A percentile compares a stretch with the other conserved stretches of the same genome.
phyloP scores from a whole-genome alignment of 2,888 invertebrate genomes.

The Scaptomyza reducta region DNA sequence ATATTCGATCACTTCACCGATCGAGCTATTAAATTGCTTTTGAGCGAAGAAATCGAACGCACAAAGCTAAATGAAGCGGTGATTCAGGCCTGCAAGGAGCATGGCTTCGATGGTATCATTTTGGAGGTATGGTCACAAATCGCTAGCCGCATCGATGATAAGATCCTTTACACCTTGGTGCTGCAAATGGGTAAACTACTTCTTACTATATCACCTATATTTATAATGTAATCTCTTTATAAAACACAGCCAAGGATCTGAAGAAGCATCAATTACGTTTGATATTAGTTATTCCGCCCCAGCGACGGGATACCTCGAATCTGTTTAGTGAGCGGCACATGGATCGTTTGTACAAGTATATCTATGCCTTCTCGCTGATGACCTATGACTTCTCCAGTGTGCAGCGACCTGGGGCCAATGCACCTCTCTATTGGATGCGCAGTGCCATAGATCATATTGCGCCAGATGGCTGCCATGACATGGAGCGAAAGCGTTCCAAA shows the following conservation, averaged over 20 bases:
- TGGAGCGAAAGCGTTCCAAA: conserved; percentile 88
- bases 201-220: neutral
- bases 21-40: conserved; percentile 89
- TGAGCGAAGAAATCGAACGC: conserved; percentile 88
- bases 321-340: conserved; percentile 91
- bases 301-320: conserved; percentile 86
- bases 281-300: conserved; percentile 92
- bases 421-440: conserved; percentile 93
- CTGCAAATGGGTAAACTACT: conserved; percentile 85
- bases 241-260: conserved; percentile 85
- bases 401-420: conserved; percentile 94
- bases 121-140: conserved; percentile 96
- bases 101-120: conserved; percentile 95
- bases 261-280: conserved; percentile 86
- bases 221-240: no score
- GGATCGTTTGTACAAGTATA: conserved; percentile 89
- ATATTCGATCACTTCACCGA: conserved; percentile 94
- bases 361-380: conserved; percentile 97
- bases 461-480: conserved; percentile 85
- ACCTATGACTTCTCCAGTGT: conserved; percentile 96
- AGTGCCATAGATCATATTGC: conserved; percentile 90
- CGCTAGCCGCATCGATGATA: conserved; percentile 87
- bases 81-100: conserved; percentile 88
- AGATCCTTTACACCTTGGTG: conserved; percentile 87
- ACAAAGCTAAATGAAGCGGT: conserved; percentile 89